These are phyloP conservation scores for Camponotus floridanus DNA, from an alignment of 1,140 invertebrate species.

Conservation along the genomic window DNA sequence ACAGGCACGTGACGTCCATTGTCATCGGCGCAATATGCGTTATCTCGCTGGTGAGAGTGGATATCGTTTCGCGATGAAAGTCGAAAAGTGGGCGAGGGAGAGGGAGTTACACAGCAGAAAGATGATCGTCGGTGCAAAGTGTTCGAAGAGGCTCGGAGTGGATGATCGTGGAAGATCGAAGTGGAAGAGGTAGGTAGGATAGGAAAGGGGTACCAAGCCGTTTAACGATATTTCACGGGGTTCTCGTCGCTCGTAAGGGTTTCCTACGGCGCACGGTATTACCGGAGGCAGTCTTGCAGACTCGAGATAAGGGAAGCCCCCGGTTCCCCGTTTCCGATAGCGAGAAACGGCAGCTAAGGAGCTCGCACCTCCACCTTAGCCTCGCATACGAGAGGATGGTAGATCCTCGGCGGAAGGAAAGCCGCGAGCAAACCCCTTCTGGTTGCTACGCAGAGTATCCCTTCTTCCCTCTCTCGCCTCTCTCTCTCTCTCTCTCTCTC, in stretches of 20 bases:
- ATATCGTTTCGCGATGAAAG: neutral
- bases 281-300: constrained; percentile 86
- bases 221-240: constrained; percentile 85
- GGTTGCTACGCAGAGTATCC: constrained; percentile 72
- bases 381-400: constrained; percentile 48
- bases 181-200: constrained; percentile 53
- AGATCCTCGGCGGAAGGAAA: constrained; percentile 72
- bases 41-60: constrained; percentile 27
- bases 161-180: constrained; percentile 56
- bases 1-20: constrained; percentile 30
- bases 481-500: constrained; percentile 7
- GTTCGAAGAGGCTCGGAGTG: constrained; percentile 45
- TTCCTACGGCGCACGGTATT: constrained; percentile 80
- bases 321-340: constrained; percentile 76
- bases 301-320: constrained; percentile 83
- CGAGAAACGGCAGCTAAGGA: constrained; percentile 78
- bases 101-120: neutral
- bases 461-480: constrained; percentile 62
- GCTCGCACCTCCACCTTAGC: constrained; percentile 67
- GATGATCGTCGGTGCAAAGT: neutral
- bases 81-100: neutral
- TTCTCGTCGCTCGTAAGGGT: constrained; percentile 79
- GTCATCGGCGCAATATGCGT: constrained; percentile 45
- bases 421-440: constrained; percentile 78
- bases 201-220: constrained; percentile 75